Conservation (phyloP, 2,113 vertebrate genomes). For the Upupa epops region DNA sequence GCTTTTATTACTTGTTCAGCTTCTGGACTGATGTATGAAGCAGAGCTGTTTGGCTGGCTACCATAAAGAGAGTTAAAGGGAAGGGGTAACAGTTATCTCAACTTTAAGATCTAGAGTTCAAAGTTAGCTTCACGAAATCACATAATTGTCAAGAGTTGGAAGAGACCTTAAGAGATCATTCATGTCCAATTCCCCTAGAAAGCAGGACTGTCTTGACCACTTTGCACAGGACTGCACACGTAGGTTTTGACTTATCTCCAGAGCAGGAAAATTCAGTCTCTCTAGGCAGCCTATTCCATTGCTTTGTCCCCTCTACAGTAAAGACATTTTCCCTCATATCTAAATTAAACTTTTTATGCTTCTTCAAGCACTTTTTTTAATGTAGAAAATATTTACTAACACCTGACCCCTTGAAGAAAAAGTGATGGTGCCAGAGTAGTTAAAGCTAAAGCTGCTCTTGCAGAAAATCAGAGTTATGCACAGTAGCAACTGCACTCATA, state of each 20-base stretch:
- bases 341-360: no score
- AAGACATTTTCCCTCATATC: no score
- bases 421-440: neutral
- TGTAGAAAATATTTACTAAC: neutral
- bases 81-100: neutral
- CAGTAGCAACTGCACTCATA: neutral
- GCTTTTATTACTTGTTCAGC: constrained; percentile 20
- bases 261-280: no score
- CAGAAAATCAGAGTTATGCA: constrained; percentile 27
- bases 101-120: neutral
- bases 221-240: no score
- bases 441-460: constrained; percentile 23
- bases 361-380: neutral
- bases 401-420: neutral
- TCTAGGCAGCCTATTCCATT: no score
- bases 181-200: no score
- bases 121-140: neutral
- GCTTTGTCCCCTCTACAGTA: no score
- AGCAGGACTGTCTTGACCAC: no score
- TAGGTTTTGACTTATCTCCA: no score
- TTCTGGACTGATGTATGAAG: constrained; percentile 17
- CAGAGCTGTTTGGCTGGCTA: constrained; percentile 38
- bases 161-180: no score
- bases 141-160: no score
- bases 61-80: constrained; percentile 21